A percentile compares a stretch with the other conserved stretches of the same genome.
phyloP scores from a whole-genome alignment of 2,113 vertebrate genomes.

The Tor tambroides region DNA sequence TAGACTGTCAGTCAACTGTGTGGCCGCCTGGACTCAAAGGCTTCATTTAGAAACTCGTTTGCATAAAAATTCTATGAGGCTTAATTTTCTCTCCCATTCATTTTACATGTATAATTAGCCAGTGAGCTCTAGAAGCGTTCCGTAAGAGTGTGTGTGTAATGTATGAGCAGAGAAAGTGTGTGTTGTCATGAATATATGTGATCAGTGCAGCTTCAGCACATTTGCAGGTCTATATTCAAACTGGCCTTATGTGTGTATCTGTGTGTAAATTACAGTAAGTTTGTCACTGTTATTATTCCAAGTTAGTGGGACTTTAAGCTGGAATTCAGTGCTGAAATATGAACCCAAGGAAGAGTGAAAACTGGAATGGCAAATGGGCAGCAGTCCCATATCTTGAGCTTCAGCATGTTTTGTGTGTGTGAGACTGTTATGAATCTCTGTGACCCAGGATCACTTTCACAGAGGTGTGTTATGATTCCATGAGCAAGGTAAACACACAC shows the following conservation, averaged over 20 bases:
- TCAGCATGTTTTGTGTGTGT: constrained; percentile 50
- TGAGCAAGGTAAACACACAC: constrained; percentile 36
- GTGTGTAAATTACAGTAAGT: constrained; percentile 1
- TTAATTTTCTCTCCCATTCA: constrained; percentile 63
- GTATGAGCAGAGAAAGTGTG: neutral
- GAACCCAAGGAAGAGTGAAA: constrained; percentile 43
- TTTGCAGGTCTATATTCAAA: neutral
- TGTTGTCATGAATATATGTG: neutral
- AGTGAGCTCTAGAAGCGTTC: constrained; percentile 26
- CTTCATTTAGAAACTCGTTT: constrained; percentile 70
- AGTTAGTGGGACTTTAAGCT: constrained; percentile 20
- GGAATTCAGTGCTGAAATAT: constrained; percentile 54
- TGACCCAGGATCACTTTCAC: constrained; percentile 55
- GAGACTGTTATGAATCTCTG: constrained; percentile 57
- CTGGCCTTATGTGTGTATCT: neutral
- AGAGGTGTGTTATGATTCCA: constrained; percentile 56
- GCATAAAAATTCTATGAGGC: constrained; percentile 66
- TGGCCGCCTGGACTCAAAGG: constrained; percentile 33
- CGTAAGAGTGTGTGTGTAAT: neutral
- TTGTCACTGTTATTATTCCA: constrained; percentile 46
- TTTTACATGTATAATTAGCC: constrained; percentile 61
- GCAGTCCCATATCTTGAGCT: constrained; percentile 27
- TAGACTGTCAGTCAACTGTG: constrained; percentile 41
- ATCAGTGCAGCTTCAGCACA: neutral
- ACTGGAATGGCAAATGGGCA: constrained; percentile 40